phyloP scores from a whole-genome alignment of 1,140 invertebrate species.

The Drosophila serrata region DNA sequence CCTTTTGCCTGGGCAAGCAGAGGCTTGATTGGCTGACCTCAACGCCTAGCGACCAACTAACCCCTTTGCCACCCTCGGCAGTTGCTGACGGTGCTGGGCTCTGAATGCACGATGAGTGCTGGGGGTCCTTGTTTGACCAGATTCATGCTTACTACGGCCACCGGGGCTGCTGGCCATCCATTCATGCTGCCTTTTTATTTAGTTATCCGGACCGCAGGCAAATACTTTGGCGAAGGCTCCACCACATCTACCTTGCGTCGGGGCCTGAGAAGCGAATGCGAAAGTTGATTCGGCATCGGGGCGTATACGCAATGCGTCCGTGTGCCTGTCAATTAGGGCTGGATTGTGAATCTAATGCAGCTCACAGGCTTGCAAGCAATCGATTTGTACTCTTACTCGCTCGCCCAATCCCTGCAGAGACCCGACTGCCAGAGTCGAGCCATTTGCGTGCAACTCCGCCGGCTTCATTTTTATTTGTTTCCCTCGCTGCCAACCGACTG shows the following conservation, averaged over 20 bases:
- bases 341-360: conserved; percentile 36
- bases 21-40: conserved; percentile 70
- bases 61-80: conserved; percentile 12
- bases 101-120: conserved; percentile 43
- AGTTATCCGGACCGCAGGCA: conserved; percentile 57
- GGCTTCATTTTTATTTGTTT: conserved; percentile 17
- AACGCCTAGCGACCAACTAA: conserved; percentile 22
- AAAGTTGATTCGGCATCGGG: conserved; percentile 21
- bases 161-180: conserved; percentile 24
- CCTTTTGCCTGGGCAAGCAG: conserved; percentile 59
- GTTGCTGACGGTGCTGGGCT: conserved; percentile 50
- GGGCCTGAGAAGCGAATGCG: conserved; percentile 6
- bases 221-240: conserved; percentile 10
- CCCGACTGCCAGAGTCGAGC: conserved; percentile 26
- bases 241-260: background rate
- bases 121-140: conserved; percentile 52
- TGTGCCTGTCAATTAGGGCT: conserved; percentile 58
- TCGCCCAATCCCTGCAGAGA: conserved; percentile 9
- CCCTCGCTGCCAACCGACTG: conserved; percentile 34
- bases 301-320: conserved; percentile 56
- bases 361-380: conserved; percentile 32
- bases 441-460: conserved; percentile 38
- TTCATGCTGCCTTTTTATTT: conserved; percentile 59
- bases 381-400: conserved; percentile 43
- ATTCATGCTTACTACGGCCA: conserved; percentile 57